Evolutionary conservation across 2,113 vertebrate genomes (phyloP), one percentile per base, ranked within the genome.

Genomic region (Hemichromis elongatus): DNA sequence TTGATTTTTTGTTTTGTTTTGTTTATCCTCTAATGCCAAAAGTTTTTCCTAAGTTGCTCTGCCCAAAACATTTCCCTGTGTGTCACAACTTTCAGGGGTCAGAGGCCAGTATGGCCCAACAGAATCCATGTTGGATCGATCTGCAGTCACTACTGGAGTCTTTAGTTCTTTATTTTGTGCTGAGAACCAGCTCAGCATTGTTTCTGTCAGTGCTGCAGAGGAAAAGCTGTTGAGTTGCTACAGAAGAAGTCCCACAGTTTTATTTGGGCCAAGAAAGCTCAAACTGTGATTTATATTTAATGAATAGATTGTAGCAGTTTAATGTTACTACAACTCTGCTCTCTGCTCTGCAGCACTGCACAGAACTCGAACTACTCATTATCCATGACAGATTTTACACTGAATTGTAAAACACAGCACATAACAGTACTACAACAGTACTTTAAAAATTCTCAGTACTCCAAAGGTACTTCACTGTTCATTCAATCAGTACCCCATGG

Each of bases 111-210:
- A 96, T 97, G 96, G 97, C 97, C 97, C 96, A 96, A 96, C 97
- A 93, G 89, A 88, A 95, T 95, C 95, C 95, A 96, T 95, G 96
- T 95, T 94, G 96, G 95, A 97, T 95, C 84, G 5, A 94, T 97
- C 96, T 97, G 97, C 96, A 96, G 96, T 97, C 95, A 96, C 96
- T 97, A 95, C 91, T 94, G 94, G 92, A 95, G 91, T 94, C 86
- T 89, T 92, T 89, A 93, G 86, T 92, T 91, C 85, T 89, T 70
- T 87, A 73, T 79, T 83, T 79, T 85, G 85, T 89, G 97, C 97
- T 96, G 97, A 98, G 97, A 98, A 97, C 97, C 98, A 98, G 97
- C 98, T 98, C 97, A 96, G 96, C 95, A 73, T 35, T 24, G 83
- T 84, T 24, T 92, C 86, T 88, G 88, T 86, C 89, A 94, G 89